Evolutionary conservation across 2,797 vertebrate genomes (phyloP).

Genomic region (Gallinago stenura): DNA sequence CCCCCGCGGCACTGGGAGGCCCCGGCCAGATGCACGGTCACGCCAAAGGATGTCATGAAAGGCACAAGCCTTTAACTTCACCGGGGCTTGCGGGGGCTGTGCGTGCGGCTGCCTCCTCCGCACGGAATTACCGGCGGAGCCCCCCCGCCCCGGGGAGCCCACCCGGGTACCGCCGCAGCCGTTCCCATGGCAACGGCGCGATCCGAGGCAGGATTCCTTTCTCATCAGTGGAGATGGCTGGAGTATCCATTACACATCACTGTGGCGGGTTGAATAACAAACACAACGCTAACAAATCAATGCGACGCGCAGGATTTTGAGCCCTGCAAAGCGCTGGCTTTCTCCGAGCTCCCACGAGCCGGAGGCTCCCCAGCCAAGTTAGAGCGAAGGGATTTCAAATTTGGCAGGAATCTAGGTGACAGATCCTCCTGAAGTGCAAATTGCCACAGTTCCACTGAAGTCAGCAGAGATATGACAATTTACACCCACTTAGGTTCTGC

Average conservation of each 20-base stretch:
- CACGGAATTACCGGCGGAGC: not conserved
- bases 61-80: not conserved
- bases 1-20: fast-evolving
- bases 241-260: not conserved
- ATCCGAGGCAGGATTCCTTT: constrained; percentile 19
- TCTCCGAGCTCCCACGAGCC: constrained; percentile 28
- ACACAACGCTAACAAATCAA: not conserved
- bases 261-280: not conserved
- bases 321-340: constrained; percentile 6
- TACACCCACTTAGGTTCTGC: constrained; percentile 72
- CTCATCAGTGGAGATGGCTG: not conserved
- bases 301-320: not conserved
- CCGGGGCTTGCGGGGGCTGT: not conserved
- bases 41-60: fast-evolving
- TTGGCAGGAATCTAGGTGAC: constrained; percentile 57
- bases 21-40: fast-evolving
- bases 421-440: constrained; percentile 69
- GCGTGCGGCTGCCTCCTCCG: not conserved
- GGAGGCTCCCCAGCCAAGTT: constrained; percentile 51
- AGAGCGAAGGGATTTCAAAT: constrained; percentile 39
- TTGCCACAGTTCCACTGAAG: constrained; percentile 66
- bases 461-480: constrained; percentile 71
- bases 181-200: constrained; percentile 40
- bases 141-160: not conserved
- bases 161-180: not conserved